Conservation (phyloP, 2,888 invertebrate genomes). For the Griposia aprilina region DNA sequence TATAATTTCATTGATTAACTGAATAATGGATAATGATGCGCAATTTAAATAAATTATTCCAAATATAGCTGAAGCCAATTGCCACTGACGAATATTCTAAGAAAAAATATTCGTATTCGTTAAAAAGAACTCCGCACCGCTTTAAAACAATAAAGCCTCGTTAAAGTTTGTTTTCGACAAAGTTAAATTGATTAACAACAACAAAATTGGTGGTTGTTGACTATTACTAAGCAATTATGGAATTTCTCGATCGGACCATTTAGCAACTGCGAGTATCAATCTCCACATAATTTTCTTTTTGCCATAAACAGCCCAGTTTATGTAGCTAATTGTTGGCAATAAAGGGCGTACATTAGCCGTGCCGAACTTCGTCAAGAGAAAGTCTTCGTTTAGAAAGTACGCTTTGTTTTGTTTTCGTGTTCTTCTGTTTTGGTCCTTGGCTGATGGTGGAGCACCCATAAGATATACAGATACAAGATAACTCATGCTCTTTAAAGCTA, state of each 20-base stretch:
- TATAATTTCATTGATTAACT: slow-evolving; percentile 8
- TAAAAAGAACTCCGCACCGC: slow-evolving; percentile 3
- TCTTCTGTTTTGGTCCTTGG: slow-evolving; percentile 76
- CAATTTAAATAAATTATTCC: slow-evolving; percentile 36
- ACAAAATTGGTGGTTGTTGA: slow-evolving; percentile 40
- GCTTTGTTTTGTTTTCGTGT: slow-evolving; percentile 84
- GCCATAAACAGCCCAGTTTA: slow-evolving; percentile 70
- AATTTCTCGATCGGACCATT: slow-evolving; percentile 53
- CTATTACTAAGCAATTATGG: slow-evolving; percentile 55
- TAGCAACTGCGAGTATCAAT: slow-evolving; percentile 46
- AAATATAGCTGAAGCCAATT: background rate
- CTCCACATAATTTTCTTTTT: slow-evolving; percentile 65
- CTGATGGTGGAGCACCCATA: slow-evolving; percentile 72
- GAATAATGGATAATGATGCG: slow-evolving; percentile 5
- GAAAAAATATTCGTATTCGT: slow-evolving; percentile 12
- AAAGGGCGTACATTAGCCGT: slow-evolving; percentile 81
- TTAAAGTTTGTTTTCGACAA: slow-evolving; percentile 34
- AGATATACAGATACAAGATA: slow-evolving; percentile 68
- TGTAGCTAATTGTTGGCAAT: slow-evolving; percentile 78
- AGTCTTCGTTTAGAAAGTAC: slow-evolving; percentile 85
- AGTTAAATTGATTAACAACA: slow-evolving; percentile 45
- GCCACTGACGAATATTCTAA: background rate
- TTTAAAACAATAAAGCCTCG: slow-evolving; percentile 43
- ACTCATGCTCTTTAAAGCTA: slow-evolving; percentile 61
- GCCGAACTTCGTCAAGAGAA: slow-evolving; percentile 83